Conservation (phyloP, 2,797 vertebrate species). For the Dallia pectoralis region DNA sequence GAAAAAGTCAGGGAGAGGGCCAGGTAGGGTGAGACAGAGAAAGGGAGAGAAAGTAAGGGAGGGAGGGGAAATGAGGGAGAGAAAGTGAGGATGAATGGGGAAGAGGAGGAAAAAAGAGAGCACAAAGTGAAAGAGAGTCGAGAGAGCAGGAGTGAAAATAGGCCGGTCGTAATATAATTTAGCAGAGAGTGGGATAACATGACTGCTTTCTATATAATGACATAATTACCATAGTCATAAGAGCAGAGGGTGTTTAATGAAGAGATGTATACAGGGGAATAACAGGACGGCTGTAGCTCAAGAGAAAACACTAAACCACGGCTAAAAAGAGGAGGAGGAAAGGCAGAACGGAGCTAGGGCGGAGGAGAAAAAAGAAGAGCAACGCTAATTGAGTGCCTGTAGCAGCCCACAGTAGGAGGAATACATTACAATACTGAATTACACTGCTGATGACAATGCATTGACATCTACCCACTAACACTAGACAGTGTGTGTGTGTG, state of each 20-base stretch:
- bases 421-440: slow-evolving; percentile 20
- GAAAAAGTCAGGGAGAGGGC: slow-evolving; percentile 11
- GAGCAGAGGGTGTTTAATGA: slow-evolving; percentile 68
- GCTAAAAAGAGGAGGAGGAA: background rate
- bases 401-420: slow-evolving; percentile 9
- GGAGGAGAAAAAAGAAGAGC: background rate
- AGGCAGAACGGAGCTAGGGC: background rate
- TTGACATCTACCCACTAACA: background rate
- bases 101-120: slow-evolving; percentile 18
- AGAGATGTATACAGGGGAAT: slow-evolving; percentile 60
- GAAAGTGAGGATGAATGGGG: slow-evolving; percentile 14
- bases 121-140: no score
- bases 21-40: slow-evolving; percentile 6
- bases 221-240: slow-evolving; percentile 77
- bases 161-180: no score
- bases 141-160: no score
- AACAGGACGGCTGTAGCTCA: slow-evolving; percentile 34
- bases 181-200: slow-evolving; percentile 37
- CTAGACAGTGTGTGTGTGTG: background rate
- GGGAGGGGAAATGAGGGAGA: slow-evolving; percentile 21
- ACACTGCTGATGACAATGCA: slow-evolving; percentile 12
- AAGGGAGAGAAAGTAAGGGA: no score
- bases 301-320: slow-evolving; percentile 7
- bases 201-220: slow-evolving; percentile 75
- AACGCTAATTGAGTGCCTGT: slow-evolving; percentile 22